Percentiles rank a stretch among this genome's conserved stretches.
These are phyloP conservation scores for Hydriomena furcata DNA, from an alignment of 2,888 invertebrate species.

Conservation along the genomic window DNA sequence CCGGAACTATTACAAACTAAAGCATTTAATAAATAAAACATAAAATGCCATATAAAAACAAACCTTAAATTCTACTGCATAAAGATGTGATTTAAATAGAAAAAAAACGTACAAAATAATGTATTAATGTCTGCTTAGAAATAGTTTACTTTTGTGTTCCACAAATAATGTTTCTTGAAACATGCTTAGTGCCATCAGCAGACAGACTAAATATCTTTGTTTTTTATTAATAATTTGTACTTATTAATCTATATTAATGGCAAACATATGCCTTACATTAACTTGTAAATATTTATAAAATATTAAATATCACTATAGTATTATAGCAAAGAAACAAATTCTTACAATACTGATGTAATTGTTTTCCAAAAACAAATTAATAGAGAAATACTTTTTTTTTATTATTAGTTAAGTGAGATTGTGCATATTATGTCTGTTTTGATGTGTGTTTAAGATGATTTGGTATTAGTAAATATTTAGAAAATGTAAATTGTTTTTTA, in stretches of 20 bases:
- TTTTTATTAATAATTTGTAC: conserved; percentile 74
- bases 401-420: conserved; percentile 79
- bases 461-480: conserved; percentile 81
- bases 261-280: conserved; percentile 75
- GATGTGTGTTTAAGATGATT: conserved; percentile 83
- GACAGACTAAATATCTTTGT: conserved; percentile 69
- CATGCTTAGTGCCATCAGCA: conserved; percentile 77
- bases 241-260: conserved; percentile 65
- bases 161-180: conserved; percentile 64
- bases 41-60: conserved; percentile 52
- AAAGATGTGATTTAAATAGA: conserved; percentile 62
- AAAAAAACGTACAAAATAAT: conserved; percentile 73
- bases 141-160: conserved; percentile 71
- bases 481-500: conserved; percentile 58
- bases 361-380: conserved; percentile 76
- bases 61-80: conserved; percentile 38
- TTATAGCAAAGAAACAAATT: conserved; percentile 65
- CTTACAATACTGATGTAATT: conserved; percentile 56
- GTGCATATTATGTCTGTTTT: conserved; percentile 83
- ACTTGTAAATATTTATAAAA: conserved; percentile 71
- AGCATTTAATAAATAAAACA: conserved; percentile 49
- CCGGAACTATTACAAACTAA: conserved; percentile 35
- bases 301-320: conserved; percentile 59
- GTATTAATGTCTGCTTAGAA: conserved; percentile 66
- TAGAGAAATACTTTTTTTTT: conserved; percentile 64